A percentile compares a stretch with the other conserved stretches of the same genome.
Conservation (phyloP, 2,797 vertebrate species). For the Falco biarmicus region DNA sequence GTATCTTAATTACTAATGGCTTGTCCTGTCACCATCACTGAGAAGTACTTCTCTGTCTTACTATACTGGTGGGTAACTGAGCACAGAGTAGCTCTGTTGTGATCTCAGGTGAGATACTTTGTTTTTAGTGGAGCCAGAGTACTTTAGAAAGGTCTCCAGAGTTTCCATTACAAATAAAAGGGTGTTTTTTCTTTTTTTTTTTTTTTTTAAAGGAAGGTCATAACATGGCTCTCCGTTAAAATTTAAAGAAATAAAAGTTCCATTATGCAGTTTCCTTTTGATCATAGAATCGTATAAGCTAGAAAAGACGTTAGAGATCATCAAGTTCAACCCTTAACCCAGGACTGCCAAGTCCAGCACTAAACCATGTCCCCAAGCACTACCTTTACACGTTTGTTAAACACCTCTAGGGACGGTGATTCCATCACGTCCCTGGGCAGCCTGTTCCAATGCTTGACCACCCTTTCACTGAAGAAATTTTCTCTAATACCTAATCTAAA, state of each 20-base stretch:
- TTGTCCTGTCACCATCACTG: background rate
- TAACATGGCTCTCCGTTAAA: background rate
- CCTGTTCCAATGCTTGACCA: too few relatives aligned
- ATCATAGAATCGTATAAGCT: background rate
- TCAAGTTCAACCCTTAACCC: too few relatives aligned
- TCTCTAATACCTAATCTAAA: too few relatives aligned
- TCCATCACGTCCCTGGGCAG: too few relatives aligned
- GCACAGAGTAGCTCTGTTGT: background rate
- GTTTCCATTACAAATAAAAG: background rate
- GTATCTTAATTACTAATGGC: background rate
- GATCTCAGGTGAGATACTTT: background rate
- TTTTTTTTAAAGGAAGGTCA: background rate
- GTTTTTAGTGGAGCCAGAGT: background rate
- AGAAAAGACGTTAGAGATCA: too few relatives aligned
- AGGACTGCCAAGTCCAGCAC: too few relatives aligned
- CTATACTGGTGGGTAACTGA: background rate
- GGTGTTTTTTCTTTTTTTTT: too few relatives aligned
- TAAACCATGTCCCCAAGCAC: too few relatives aligned
- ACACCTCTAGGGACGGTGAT: too few relatives aligned
- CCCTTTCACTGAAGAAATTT: too few relatives aligned
- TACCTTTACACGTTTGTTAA: too few relatives aligned
- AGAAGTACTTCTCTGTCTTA: background rate
- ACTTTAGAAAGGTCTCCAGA: background rate
- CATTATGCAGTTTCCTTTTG: background rate
- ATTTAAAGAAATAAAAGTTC: background rate